These are phyloP conservation scores for Aphaenogaster floridana DNA, from an alignment of 1,140 invertebrate genomes.

Conservation along the genomic window DNA sequence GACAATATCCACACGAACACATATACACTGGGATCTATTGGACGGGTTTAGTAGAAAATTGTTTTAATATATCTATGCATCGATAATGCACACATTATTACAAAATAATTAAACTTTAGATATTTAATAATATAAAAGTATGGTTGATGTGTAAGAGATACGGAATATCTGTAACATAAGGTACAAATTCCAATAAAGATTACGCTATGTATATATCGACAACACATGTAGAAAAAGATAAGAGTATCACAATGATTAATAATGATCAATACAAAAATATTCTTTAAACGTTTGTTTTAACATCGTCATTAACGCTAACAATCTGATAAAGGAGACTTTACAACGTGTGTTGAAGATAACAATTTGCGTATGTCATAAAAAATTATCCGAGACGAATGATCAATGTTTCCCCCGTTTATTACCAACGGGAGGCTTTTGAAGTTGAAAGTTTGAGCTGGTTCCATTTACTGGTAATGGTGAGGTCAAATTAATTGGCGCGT, in stretches of 20 bases:
- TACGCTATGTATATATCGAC: constrained; percentile 19
- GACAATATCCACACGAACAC: background rate
- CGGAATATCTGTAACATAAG: constrained; percentile 31
- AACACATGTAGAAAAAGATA: constrained; percentile 17
- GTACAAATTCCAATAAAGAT: constrained; percentile 13
- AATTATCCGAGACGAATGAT: constrained; percentile 52
- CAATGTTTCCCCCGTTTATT: constrained; percentile 91
- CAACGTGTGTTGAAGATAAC: constrained; percentile 25
- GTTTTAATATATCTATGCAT: background rate
- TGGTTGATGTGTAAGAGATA: background rate
- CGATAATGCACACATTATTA: constrained; percentile 5
- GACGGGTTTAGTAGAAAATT: background rate
- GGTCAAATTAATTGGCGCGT: constrained; percentile 83
- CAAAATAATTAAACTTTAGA: constrained; percentile 21
- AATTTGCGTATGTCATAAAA: background rate
- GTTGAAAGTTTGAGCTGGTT: constrained; percentile 88
- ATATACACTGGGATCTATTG: background rate
- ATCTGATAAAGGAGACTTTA: background rate
- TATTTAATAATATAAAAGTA: constrained; percentile 37
- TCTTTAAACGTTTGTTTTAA: constrained; percentile 35
- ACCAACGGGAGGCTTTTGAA: constrained; percentile 91
- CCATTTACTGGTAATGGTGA: constrained; percentile 82
- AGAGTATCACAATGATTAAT: constrained; percentile 19
- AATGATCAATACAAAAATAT: constrained; percentile 30
- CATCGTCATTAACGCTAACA: constrained; percentile 24